Base-by-base conservation (phyloP, 1,140 invertebrate species). In the Hycleus phaleratus region DNA sequence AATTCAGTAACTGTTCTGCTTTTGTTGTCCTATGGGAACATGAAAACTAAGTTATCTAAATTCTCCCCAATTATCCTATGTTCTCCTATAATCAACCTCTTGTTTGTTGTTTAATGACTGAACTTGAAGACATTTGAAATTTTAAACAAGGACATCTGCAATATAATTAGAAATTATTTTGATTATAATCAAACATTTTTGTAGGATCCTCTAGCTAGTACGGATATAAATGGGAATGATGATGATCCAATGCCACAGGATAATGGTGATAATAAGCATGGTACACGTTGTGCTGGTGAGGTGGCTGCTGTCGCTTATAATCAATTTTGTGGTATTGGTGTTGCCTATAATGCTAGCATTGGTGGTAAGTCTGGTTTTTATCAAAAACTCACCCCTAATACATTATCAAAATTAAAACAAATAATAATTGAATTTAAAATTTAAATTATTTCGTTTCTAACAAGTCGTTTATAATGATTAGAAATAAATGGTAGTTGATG, bases 191-290 rank as follows among this genome's bases (percentile, higher is more conserved):
- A 32, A 42, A 18, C 18, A 18, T 18, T 18, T 18, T 18, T 9
- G 1, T 73, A 93, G 90, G 94, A 98, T 78, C 85, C 90, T 3
- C 77, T 85, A 56, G 96, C 96, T 2, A 98, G 95, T 62, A 95
- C 88, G 7, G 97, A 99, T 76, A 96, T 98, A 68, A 99, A 99
- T 69, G 93, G 92, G 66, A 93, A 92, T 68, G 92, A 97, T 72
- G 84, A 88, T 61, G 95, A 99, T 78, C 97, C 97, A 3, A 97
- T 91, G 84, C 96, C 97, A 3, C 85, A 91, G 71, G 91, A 95
- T 73, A 93, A 94, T 73, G 92, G 91, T 4, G 91, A 94, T 71
- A 95, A 95, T 75, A 93, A 93, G 73, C 93, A 96, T 68, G 93
- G 93, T 7, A 95, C 92, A 2, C 78, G 91, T 61, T 95, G 93